Base-by-base conservation (phyloP, 2,797 vertebrate genomes). In the Intellagama lesueurii region DNA sequence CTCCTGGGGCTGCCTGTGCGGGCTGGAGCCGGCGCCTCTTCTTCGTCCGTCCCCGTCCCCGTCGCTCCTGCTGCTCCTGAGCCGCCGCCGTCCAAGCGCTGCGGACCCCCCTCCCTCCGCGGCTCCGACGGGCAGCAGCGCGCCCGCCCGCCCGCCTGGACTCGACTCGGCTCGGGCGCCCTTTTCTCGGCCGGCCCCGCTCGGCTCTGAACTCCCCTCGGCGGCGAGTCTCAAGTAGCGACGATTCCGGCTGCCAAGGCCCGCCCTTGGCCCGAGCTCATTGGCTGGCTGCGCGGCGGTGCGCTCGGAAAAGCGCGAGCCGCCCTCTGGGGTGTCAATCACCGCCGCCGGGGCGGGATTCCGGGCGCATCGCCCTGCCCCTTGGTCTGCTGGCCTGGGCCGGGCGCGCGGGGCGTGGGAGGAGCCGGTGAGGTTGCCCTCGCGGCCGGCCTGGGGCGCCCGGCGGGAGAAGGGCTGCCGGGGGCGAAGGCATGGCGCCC, bases 181-280 rank as follows among this genome's bases (percentile, higher is more conserved):
- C 69, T 70, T 72, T 60, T 0, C 88, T 94, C 72, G 90, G 66
- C 7, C 84, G 19, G 83, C 86, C 86, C 91, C 73, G 83, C 93
- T 94, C 85, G 0, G 68, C 80, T 96, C 7, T 90, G 93, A 73
- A 85, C 77, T 76, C 87, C 86, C 32, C 11, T 11, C 26, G 35
- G 73, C 7, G 81, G 85, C 40, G 90, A 88, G 91, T 66, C 95
- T 96, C 24, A 96, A 97, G 96, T 96, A 96, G 69, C 94, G 26
- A 0, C 89, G 68, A 91, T 91, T 3, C 78, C 87, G 2, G 30
- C 78, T 52, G 84, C 26, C 92, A 92, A 91, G 91, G 87, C 94
- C 96, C 96, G 94, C 96, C 97, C 94, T 81, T 14, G 44, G 83
- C 60, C 24, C 69, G 32, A 85, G 91, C 92, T 95, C 94, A 97